Evolutionary conservation across 2,797 vertebrate genomes (phyloP), one percentile per base, ranked within the genome.

Genomic region (Rousettus madagascariensis): DNA sequence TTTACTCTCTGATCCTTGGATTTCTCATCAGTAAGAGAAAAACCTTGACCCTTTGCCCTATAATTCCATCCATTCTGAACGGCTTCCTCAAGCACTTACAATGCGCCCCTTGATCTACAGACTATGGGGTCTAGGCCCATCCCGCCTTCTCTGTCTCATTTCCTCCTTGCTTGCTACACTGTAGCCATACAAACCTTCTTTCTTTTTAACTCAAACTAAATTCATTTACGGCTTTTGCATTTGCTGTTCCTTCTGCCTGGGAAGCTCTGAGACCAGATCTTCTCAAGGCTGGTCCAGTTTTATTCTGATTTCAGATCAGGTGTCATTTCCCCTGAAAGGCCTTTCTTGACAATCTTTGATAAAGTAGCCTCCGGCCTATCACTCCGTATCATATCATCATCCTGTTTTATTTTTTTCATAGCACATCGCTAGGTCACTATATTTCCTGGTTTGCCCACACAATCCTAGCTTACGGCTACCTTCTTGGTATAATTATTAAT

Each of bases 21-120:
- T 92, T 88, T 96, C 83, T 86, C 33, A n/a, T 22, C 22, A 38
- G 16, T 53, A 53, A 59, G 53, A 82, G 57, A 79, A 79, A 85
- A 41, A 59, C 17, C 72, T 36, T 68, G 63, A 82, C 16, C 8
- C 46, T 72, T 36, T 26, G 2, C 15, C 20, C 22, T 41, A 15
- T 5, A 61, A 26, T 12, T 82, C 12, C 26, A 36, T 36, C 33
- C 10, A 79, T 28, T 61, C 41, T 41, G 33, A 94, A 8, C 19
- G 49, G 38, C 33, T 87, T 80, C 17, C 74, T 51, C n/a, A 49
- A 30, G 13, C 26, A 80, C 7, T 33, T 20, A 68, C 61, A 86
- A 15, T 51, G 41, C 41, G 1, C 1, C 22, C 33, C n/a, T 16
- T 28, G n/a, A 43, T 38, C 24, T 79, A n/a, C 8, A 61, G 63